A percentile compares a stretch with the other conserved stretches of the same genome.
These are phyloP conservation scores for Platycercus adscitus DNA, from an alignment of 2,113 vertebrate species.

Conservation along the genomic window DNA sequence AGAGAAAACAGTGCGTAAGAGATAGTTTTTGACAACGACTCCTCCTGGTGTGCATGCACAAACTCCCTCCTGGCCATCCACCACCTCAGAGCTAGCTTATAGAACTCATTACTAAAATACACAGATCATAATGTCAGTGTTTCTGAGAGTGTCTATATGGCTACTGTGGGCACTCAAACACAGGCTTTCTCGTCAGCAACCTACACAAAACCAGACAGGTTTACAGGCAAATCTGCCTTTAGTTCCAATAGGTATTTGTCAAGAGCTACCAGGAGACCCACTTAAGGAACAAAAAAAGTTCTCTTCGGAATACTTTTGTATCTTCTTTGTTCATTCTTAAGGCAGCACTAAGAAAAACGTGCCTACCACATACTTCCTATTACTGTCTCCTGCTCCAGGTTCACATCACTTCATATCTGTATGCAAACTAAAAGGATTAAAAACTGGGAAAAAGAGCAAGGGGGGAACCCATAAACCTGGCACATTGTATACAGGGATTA, in stretches of 20 bases:
- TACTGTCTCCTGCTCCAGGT: no score
- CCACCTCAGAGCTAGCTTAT: not conserved
- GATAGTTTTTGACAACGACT: fast-evolving
- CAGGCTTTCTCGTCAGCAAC: not conserved
- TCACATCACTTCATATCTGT: not conserved
- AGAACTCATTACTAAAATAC: not conserved
- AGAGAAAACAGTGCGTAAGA: not conserved
- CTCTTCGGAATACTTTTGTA: not conserved
- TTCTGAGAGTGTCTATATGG: not conserved
- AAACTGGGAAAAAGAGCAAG: fast-evolving
- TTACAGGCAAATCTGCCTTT: not conserved
- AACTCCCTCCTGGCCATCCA: not conserved
- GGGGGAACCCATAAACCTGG: not conserved
- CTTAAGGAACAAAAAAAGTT: not conserved
- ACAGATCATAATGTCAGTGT: not conserved
- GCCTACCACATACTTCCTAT: not conserved
- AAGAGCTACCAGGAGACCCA: fast-evolving
- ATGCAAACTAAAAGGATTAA: not conserved
- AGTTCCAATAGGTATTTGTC: not conserved
- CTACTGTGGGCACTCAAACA: not conserved
- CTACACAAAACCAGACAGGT: not conserved
- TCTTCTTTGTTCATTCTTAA: not conserved
- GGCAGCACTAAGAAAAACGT: fast-evolving
- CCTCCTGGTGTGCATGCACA: not conserved
- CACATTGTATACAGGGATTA: not conserved